phyloP scores from a whole-genome alignment of 2,888 invertebrate species.

The Gymnocheta viridis region DNA sequence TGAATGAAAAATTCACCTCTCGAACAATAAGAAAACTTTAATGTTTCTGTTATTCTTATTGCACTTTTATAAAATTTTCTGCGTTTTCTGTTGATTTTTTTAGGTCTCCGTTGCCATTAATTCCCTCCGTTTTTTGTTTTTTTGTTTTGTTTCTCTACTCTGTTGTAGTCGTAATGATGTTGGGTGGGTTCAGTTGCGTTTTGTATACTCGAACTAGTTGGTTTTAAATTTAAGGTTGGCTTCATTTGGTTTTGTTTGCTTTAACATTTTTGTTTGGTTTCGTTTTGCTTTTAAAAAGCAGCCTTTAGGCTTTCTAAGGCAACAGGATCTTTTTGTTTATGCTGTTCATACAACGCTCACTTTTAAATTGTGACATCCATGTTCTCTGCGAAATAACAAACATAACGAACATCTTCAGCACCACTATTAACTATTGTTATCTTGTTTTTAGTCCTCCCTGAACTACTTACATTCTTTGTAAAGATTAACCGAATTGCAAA shows the following conservation, averaged over 20 bases:
- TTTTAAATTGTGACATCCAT: slow-evolving; percentile 41
- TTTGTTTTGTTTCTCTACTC: background rate
- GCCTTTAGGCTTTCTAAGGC: slow-evolving; percentile 63
- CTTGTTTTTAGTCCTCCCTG: background rate
- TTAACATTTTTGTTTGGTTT: slow-evolving; percentile 33
- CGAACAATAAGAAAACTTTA: slow-evolving; percentile 41
- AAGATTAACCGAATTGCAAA: slow-evolving; percentile 22
- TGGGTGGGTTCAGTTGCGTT: slow-evolving; percentile 69
- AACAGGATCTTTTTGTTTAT: slow-evolving; percentile 54
- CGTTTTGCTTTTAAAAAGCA: slow-evolving; percentile 46
- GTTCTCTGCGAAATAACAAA: slow-evolving; percentile 28
- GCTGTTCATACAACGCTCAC: slow-evolving; percentile 40
- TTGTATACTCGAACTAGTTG: slow-evolving; percentile 69
- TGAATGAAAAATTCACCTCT: slow-evolving; percentile 46
- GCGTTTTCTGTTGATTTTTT: slow-evolving; percentile 5
- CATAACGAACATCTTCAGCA: slow-evolving; percentile 33
- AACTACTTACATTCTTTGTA: background rate
- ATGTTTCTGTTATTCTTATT: slow-evolving; percentile 26
- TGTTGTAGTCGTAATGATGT: slow-evolving; percentile 22
- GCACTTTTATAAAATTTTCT: slow-evolving; percentile 40
- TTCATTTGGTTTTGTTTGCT: slow-evolving; percentile 42
- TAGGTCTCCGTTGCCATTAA: background rate
- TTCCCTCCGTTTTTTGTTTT: background rate
- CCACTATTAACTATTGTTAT: slow-evolving; percentile 28
- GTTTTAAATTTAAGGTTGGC: slow-evolving; percentile 70